Percentiles rank a stretch among this genome's conserved stretches.
These are phyloP conservation scores for Danio rerio DNA, from an alignment of 2,113 vertebrate species.

Conservation along the genomic window DNA sequence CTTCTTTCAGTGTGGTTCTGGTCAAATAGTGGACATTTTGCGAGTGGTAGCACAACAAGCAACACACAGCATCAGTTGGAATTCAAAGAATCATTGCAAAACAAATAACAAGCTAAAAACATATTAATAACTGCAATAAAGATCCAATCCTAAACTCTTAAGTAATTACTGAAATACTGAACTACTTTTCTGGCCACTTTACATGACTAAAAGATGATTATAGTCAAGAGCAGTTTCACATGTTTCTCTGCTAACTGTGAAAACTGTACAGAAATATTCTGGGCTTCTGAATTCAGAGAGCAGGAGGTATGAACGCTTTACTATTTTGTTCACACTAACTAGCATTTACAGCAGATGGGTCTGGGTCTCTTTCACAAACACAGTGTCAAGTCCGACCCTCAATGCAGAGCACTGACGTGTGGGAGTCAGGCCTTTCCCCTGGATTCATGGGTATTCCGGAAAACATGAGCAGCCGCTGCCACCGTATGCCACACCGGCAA, in stretches of 20 bases:
- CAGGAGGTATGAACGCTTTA: not conserved
- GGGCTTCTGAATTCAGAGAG: not conserved
- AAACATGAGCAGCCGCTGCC: slow-evolving; percentile 1
- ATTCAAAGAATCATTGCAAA: no score
- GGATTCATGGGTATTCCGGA: slow-evolving; percentile 21
- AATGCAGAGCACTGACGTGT: not conserved
- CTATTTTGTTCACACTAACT: slow-evolving; percentile 1
- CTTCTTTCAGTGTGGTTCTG: no score
- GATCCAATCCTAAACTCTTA: no score
- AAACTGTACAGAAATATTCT: not conserved
- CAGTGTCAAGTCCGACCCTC: not conserved
- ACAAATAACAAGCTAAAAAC: no score
- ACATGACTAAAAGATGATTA: not conserved
- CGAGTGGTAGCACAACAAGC: no score
- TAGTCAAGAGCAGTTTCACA: not conserved
- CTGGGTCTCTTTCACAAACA: not conserved
- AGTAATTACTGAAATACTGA: no score
- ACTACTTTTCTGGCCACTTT: no score
- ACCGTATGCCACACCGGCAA: not conserved
- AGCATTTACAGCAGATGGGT: not conserved
- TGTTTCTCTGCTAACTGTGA: not conserved
- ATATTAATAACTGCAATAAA: no score
- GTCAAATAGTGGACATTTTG: no score
- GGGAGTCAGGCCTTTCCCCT: slow-evolving; percentile 33
- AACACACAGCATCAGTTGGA: no score